A percentile compares a stretch with the other conserved stretches of the same genome.
Evolutionary conservation across 2,888 invertebrate species (phyloP).

Genomic region (Spatulosminthurus flaviceps): DNA sequence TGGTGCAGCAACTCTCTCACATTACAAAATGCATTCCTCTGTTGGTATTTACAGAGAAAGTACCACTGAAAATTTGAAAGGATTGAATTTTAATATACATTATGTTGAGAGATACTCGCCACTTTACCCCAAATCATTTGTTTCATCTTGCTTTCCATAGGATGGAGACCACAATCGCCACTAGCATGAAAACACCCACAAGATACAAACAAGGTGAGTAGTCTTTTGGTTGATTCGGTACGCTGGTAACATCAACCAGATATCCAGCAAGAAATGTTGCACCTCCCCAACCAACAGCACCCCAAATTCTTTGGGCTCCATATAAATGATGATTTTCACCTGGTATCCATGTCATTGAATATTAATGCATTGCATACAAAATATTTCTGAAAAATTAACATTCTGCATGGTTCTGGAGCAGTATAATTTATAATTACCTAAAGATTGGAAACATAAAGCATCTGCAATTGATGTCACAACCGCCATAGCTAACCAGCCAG

Average conservation of each 20-base stretch:
- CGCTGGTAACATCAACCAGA: slow-evolving; percentile 78
- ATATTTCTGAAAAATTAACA: background rate
- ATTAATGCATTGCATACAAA: background rate
- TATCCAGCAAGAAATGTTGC: slow-evolving; percentile 80
- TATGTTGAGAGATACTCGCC: background rate
- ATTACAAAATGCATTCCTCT: too few relatives aligned
- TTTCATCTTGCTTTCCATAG: slow-evolving; percentile 40
- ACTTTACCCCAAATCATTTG: background rate
- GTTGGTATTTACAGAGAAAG: too few relatives aligned
- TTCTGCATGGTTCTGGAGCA: too few relatives aligned
- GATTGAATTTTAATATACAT: too few relatives aligned
- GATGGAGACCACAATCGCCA: slow-evolving; percentile 27
- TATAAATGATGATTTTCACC: slow-evolving; percentile 78
- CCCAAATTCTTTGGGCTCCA: slow-evolving; percentile 88
- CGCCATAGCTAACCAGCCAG: slow-evolving; percentile 85
- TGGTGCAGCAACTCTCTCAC: too few relatives aligned
- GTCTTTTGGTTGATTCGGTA: slow-evolving; percentile 74
- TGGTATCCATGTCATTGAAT: slow-evolving; percentile 65
- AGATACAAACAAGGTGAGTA: slow-evolving; percentile 84
- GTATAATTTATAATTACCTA: slow-evolving; percentile 71
- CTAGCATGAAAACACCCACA: slow-evolving; percentile 66
- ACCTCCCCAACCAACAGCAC: slow-evolving; percentile 86
- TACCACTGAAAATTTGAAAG: too few relatives aligned
- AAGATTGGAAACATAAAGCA: slow-evolving; percentile 84
- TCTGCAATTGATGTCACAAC: slow-evolving; percentile 90